phyloP scores from a whole-genome alignment of 2,888 invertebrate species.

The Stegophylla sp. region DNA sequence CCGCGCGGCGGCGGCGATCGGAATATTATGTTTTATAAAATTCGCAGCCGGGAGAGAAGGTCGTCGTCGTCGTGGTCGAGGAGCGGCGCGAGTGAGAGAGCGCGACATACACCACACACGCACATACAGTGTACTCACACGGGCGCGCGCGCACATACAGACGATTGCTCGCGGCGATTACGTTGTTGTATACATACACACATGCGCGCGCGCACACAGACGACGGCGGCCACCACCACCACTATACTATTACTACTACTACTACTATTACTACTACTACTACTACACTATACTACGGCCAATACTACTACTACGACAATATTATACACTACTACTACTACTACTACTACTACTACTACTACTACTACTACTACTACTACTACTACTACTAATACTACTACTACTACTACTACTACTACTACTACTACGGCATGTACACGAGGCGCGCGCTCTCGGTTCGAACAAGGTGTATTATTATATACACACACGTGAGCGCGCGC shows the following conservation, averaged over 20 bases:
- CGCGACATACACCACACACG: not conserved
- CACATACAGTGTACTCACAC: not conserved
- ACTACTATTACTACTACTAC: conserved; percentile 24
- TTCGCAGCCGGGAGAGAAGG: conserved; percentile 29
- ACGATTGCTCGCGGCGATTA: conserved; percentile 17
- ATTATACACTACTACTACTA: too few species aligned
- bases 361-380: conserved; percentile 17
- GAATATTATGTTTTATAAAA: conserved; percentile 17
- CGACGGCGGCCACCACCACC: conserved; percentile 9
- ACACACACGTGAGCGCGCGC: not conserved
- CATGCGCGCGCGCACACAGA: not conserved
- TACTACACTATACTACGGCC: not conserved
- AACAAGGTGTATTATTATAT: conserved; percentile 55
- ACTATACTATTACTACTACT: conserved; percentile 20
- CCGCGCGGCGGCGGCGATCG: conserved; percentile 28
- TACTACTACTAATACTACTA: conserved; percentile 28
- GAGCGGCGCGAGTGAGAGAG: not conserved
- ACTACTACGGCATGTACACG: conserved; percentile 25
- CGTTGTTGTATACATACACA: not conserved
- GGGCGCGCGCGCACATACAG: conserved; percentile 2
- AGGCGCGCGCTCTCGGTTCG: conserved; percentile 48
- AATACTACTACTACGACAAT: conserved; percentile 20
- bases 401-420: conserved; percentile 9
- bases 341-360: not conserved
- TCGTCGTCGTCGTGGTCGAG: conserved; percentile 6